Conservation (phyloP, 1,140 invertebrate species). For the Drosophila bocki region DNA sequence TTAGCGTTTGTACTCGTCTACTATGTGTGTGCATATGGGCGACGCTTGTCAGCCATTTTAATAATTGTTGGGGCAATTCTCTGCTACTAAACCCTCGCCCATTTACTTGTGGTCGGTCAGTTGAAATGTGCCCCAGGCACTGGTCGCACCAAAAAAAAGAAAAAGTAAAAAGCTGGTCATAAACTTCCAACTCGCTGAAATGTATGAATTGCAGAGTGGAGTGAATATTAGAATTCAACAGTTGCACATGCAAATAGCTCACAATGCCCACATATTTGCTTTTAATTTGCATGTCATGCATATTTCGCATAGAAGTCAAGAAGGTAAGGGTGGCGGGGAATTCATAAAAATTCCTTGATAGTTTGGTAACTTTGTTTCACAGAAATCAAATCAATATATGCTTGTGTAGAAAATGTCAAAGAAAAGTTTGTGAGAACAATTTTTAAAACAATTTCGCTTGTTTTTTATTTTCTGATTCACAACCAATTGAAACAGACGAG, state of each 20-base stretch:
- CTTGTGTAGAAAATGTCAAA: neutral
- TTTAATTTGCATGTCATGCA: constrained; percentile 37
- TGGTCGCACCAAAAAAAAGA: constrained; percentile 2
- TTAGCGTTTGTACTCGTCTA: neutral
- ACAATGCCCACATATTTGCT: constrained; percentile 30
- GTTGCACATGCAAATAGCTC: constrained; percentile 32
- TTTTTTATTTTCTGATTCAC: constrained; percentile 7
- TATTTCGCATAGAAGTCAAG: constrained; percentile 9
- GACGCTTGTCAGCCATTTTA: constrained; percentile 71
- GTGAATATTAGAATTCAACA: constrained; percentile 36
- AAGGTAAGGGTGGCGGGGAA: neutral
- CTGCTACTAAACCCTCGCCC: constrained; percentile 52
- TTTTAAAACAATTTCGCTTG: constrained; percentile 17
- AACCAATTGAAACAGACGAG: constrained; percentile 8
- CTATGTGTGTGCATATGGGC: constrained; percentile 37
- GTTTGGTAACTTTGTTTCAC: neutral
- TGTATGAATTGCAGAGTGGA: constrained; percentile 21
- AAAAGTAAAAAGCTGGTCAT: constrained; percentile 6
- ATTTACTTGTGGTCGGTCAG: constrained; percentile 39
- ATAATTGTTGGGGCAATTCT: constrained; percentile 75
- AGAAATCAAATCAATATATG: constrained; percentile 9
- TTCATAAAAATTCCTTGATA: constrained; percentile 5
- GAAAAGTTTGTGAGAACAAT: neutral
- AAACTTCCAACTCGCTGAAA: constrained; percentile 25
- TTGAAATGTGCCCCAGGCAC: constrained; percentile 22